phyloP scores from a whole-genome alignment of 2,797 vertebrate genomes.

The Erethizon dorsatum region DNA sequence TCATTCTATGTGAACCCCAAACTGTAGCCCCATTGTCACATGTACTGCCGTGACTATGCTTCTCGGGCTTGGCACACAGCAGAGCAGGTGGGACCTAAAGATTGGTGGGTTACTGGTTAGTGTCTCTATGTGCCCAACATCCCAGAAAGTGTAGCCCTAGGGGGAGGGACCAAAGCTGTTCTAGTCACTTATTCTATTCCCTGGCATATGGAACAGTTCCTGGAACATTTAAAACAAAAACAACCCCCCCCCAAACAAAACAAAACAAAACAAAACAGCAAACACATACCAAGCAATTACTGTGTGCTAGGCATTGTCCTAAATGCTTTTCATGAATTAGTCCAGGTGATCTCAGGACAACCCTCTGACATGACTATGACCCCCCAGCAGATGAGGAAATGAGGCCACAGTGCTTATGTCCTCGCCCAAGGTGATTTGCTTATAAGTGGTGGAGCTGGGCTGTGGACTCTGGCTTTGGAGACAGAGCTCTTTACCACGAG shows the following conservation, averaged over 20 bases:
- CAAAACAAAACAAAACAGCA: not conserved
- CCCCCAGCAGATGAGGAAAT: not conserved
- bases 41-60: rapidly evolving
- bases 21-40: not conserved
- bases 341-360: not conserved
- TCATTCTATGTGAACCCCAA: not conserved
- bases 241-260: not conserved
- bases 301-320: not conserved
- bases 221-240: not conserved
- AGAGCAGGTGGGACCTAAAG: not conserved
- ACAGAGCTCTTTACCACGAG: not conserved
- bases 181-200: not conserved
- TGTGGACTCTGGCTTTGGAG: not conserved
- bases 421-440: not conserved
- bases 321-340: not conserved
- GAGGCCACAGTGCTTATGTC: not conserved
- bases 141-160: not conserved
- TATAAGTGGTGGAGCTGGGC: not conserved
- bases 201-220: not conserved
- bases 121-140: not conserved
- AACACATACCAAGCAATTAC: not conserved
- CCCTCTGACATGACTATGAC: not conserved
- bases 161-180: too few species aligned
- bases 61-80: not conserved
- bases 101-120: not conserved